These are phyloP conservation scores for Turdus rufiventris DNA, from an alignment of 2,113 vertebrate species.

Conservation along the genomic window DNA sequence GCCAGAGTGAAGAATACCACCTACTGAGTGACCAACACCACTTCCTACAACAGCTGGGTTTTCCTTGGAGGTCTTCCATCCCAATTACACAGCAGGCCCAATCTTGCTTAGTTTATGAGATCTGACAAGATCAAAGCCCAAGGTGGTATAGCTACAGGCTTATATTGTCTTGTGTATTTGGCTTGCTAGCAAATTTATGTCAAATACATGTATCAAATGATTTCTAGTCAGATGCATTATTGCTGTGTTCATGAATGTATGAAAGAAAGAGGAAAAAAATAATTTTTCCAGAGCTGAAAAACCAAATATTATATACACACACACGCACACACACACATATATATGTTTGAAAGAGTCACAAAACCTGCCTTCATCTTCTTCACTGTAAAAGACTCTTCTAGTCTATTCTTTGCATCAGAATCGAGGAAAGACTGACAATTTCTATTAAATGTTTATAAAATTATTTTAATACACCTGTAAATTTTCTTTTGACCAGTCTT, in stretches of 20 bases:
- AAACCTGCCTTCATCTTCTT: not conserved
- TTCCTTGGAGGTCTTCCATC: conserved; percentile 69
- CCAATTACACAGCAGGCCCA: conserved; percentile 63
- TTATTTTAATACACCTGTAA: not conserved
- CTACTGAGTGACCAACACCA: conserved; percentile 54
- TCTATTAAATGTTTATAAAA: not conserved
- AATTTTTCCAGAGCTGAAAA: not conserved
- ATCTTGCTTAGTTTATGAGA: conserved; percentile 67
- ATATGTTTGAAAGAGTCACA: not conserved
- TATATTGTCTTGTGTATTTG: conserved; percentile 51
- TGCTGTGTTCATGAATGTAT: not conserved
- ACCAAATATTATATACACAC: rapidly evolving
- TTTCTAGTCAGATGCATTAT: conserved; percentile 20
- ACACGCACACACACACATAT: too few relatives aligned
- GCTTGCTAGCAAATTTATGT: conserved; percentile 62
- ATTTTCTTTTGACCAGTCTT: not conserved
- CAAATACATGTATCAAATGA: conserved; percentile 44
- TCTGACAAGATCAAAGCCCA: conserved; percentile 68
- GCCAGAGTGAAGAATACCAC: conserved; percentile 45
- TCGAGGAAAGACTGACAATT: not conserved
- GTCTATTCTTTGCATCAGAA: not conserved
- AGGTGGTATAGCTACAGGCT: conserved; percentile 58
- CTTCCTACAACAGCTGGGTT: conserved; percentile 63
- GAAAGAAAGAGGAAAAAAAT: not conserved
- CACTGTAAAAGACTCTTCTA: not conserved